Base-by-base conservation (phyloP, 2,888 invertebrate species). In the Hedychridium roseum region DNA sequence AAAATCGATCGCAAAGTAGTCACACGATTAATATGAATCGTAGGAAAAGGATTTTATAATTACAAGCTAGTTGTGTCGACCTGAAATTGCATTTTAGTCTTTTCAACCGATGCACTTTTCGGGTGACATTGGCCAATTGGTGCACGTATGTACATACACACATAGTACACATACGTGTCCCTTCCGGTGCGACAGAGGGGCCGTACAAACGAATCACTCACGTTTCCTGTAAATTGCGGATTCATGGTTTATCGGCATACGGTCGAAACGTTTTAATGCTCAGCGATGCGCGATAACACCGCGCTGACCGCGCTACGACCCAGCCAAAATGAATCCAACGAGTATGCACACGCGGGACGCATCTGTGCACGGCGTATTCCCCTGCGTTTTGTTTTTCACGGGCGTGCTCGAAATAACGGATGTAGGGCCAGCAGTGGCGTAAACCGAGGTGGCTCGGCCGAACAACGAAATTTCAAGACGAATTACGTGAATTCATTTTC, bases 181-280 rank as follows among this genome's bases (percentile, higher is more conserved):
- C n/a, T n/a, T n/a, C 18, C 37, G 37, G 43, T 57, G 54, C 60
- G 60, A n/a, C n/a, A n/a, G n/a, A 54, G 60, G 54, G 49, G 50
- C 47, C 38, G 56, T 50, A 48, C 53, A 59, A 61, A 61, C 62
- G 61, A 61, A 61, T 61, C 61, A 56, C 61, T 61, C 61, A 53
- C 62, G 61, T 61, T 61, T 61, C 61, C 61, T 59, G 54, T 62
- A 62, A 62, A 62, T 62, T 62, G 62, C 59, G 59, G 59, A 62
- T 62, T 62, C 59, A 62, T 62, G 62, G 62, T 62, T 59, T 62
- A 62, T 62, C 62, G 61, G 57, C 35, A 48, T 35, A 35, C 54
- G 48, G 52, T 38, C 51, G 57, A 62, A 62, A 59, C 62, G 62
- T 62, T 62, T 62, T 52, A 60, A 58, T 52, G 57, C 49, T 54